These are phyloP conservation scores for Lacanobia wlatinum DNA, from an alignment of 2,888 invertebrate species.

Conservation along the genomic window DNA sequence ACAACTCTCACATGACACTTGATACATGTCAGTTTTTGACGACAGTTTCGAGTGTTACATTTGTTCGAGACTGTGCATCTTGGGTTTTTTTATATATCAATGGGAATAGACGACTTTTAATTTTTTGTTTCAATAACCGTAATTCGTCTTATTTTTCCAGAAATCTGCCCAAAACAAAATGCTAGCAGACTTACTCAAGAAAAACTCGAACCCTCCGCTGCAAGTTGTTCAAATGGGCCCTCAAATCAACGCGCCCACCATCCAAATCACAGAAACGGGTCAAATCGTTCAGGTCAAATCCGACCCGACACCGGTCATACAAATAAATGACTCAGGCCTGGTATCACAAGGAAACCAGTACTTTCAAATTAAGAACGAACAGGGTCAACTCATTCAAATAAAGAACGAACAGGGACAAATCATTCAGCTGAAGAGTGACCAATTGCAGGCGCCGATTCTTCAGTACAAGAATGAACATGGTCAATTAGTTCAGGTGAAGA, in stretches of 20 bases:
- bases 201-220: constrained; percentile 92
- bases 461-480: constrained; percentile 84
- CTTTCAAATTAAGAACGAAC: constrained; percentile 87
- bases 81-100: too few species aligned
- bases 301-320: constrained; percentile 80
- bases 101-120: too few species aligned
- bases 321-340: constrained; percentile 78
- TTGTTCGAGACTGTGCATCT: too few species aligned
- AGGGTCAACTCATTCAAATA: constrained; percentile 85
- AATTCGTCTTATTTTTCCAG: constrained; percentile 66
- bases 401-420: constrained; percentile 88
- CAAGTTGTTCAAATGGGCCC: constrained; percentile 87
- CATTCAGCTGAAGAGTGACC: constrained; percentile 85
- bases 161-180: constrained; percentile 92
- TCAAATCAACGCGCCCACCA: constrained; percentile 86
- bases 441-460: constrained; percentile 77
- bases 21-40: too few species aligned
- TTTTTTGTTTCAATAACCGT: too few species aligned
- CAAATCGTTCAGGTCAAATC: constrained; percentile 87
- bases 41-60: too few species aligned
- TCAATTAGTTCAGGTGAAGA: constrained; percentile 78
- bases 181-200: constrained; percentile 95
- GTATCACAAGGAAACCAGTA: constrained; percentile 78
- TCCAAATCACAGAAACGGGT: constrained; percentile 88
- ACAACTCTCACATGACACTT: too few species aligned